Evolutionary conservation across 2,797 vertebrate genomes (phyloP).

Genomic region (Poeciliopsis turneri): DNA sequence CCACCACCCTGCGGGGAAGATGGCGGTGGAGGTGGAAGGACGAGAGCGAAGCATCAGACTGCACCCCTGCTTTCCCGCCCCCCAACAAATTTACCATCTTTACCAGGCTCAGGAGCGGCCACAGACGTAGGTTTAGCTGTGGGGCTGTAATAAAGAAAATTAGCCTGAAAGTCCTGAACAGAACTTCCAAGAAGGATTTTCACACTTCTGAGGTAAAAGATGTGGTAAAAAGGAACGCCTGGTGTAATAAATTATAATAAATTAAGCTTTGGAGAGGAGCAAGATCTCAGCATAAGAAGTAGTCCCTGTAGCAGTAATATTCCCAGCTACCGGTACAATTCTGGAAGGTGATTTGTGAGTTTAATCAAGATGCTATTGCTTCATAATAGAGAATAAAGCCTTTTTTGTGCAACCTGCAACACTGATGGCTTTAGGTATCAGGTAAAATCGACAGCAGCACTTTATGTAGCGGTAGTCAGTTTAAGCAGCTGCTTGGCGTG

Average conservation of each 20-base stretch:
- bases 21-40: background rate
- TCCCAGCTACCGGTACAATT: constrained; percentile 15
- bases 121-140: constrained; percentile 17
- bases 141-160: constrained; percentile 25
- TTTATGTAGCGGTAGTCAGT: background rate
- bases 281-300: background rate
- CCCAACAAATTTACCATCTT: constrained; percentile 15
- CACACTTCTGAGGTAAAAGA: constrained; percentile 6
- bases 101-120: constrained; percentile 5
- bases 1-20: constrained; percentile 30
- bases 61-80: background rate
- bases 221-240: background rate
- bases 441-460: background rate
- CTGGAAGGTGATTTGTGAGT: constrained; percentile 35
- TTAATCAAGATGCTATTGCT: constrained; percentile 33
- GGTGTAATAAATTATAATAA: constrained; percentile 7
- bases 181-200: constrained; percentile 9
- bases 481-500: background rate
- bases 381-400: constrained; percentile 22
- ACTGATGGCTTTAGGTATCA: constrained; percentile 8
- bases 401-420: constrained; percentile 15
- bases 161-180: constrained; percentile 20
- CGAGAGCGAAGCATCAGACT: background rate
- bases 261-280: constrained; percentile 11
- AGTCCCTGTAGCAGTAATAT: constrained; percentile 20